Conservation (phyloP, 2,113 vertebrate species). For the Brachirus orientalis region DNA sequence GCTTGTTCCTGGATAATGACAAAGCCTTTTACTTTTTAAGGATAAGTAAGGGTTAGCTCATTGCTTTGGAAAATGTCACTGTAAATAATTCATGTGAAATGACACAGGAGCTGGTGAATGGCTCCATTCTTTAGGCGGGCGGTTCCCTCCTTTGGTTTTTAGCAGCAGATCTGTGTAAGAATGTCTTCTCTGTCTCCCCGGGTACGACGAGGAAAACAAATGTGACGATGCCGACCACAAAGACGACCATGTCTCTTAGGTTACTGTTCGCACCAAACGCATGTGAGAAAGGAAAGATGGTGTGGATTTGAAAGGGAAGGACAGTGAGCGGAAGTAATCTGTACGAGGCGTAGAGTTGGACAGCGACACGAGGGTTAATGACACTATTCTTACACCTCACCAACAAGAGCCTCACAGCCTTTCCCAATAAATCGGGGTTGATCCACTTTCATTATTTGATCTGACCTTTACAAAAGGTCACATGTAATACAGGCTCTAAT, state of each 20-base stretch:
- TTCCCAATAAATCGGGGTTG: constrained; percentile 64
- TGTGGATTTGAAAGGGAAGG: too few species aligned
- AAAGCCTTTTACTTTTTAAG: not conserved
- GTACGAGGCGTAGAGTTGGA: not conserved
- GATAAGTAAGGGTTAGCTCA: constrained; percentile 22
- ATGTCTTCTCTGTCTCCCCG: constrained; percentile 15
- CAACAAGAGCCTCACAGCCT: constrained; percentile 41
- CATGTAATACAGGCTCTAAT: constrained; percentile 39
- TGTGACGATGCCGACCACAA: constrained; percentile 22
- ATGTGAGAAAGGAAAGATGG: constrained; percentile 7
- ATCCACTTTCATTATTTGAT: constrained; percentile 67
- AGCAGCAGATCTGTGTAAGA: not conserved
- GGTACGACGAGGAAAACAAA: constrained; percentile 23
- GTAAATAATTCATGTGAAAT: constrained; percentile 45
- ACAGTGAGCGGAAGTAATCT: too few species aligned
- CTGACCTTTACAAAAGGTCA: constrained; percentile 78
- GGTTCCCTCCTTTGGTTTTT: constrained; percentile 12
- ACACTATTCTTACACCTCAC: constrained; percentile 31
- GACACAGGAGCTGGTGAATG: constrained; percentile 1
- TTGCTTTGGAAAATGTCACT: constrained; percentile 23
- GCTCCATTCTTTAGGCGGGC: constrained; percentile 10
- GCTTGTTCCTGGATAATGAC: too few species aligned
- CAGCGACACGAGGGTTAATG: constrained; percentile 47
- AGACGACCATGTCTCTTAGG: too few species aligned
- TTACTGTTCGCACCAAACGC: too few species aligned